Conservation (phyloP, 2,113 vertebrate genomes). For the Gyps fulvus region DNA sequence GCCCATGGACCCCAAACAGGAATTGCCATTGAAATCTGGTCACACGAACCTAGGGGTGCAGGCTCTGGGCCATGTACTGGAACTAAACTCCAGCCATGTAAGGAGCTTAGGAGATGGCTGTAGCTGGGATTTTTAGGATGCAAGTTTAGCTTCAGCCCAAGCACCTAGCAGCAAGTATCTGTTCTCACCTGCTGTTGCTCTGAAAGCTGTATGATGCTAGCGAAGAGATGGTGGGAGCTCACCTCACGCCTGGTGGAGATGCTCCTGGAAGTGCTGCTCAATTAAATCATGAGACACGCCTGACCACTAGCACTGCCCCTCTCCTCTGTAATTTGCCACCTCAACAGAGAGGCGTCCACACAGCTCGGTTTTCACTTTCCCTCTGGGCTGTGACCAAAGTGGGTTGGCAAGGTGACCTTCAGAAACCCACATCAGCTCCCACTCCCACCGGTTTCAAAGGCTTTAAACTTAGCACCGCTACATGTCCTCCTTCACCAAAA, state of each 20-base stretch:
- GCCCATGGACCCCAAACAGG: background rate
- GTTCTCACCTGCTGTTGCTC: background rate
- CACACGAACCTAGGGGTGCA: accelerated
- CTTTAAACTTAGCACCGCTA: background rate
- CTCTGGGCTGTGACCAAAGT: accelerated
- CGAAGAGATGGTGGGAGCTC: background rate
- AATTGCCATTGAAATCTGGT: background rate
- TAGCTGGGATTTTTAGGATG: background rate
- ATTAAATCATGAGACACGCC: accelerated
- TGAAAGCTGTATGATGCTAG: accelerated
- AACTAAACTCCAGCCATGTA: background rate
- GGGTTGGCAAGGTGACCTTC: too few species aligned
- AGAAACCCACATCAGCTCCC: background rate
- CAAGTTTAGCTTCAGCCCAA: background rate
- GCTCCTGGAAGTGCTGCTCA: background rate
- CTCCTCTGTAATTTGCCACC: background rate
- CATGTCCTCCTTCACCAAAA: accelerated
- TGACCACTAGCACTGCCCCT: background rate
- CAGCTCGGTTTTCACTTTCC: background rate
- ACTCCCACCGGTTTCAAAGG: accelerated
- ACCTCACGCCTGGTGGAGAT: accelerated
- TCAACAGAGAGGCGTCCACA: accelerated
- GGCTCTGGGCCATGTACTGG: background rate
- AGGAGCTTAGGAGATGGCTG: background rate
- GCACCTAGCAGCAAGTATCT: accelerated